Evolutionary conservation across 2,113 vertebrate species (phyloP), one percentile per base, ranked within the genome.

Genomic region (Peucedramus taeniatus): DNA sequence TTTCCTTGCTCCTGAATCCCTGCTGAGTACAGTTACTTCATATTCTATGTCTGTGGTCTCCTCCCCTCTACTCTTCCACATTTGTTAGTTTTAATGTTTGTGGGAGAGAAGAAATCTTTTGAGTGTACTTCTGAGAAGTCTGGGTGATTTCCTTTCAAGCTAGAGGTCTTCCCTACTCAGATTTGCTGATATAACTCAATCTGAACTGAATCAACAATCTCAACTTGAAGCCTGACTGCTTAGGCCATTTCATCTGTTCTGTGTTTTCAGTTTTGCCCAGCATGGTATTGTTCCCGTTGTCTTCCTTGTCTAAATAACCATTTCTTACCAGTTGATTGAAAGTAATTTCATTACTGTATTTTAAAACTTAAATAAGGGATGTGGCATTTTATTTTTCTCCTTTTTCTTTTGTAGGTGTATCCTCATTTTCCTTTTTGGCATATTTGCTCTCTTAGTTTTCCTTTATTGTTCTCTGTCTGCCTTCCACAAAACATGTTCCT

Each of bases 11-110:
- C 22, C 68, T 23, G 31, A 44, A 50, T 87, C 53, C 91, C 81
- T 87, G 75, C 91, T 91, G 91, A 72, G 89, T 69, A 61, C 87
- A 83, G 57, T 89, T 83, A 45, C 50, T 83, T 91, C 35, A 54
- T 69, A 70, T 42, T 85, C 59, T 72, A 9, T 66, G 59, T 69
- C 90, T 70, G 15, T 65, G 18, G n/a, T 69, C 53, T 78, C 80
- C 51, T 89, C 44, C 60, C 49, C 33, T 78, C 15, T 56, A 90
- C 30, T 68, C 33, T 63, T 83, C 45, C 16, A 24, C 33, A 10
- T 81, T 92, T 91, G 45, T 84, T 89, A 72, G 78, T 78, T 91
- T 78, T 68, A 91, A 31, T 83, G 49, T 87, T 95, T 72, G 68
- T 91, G 53, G n/a, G 69, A 85, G 61, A 79, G 70, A 51, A 70